Evolutionary conservation across 1,140 invertebrate genomes (phyloP), one percentile per base, ranked within the genome.

Genomic region (Harpegnathos saltator): DNA sequence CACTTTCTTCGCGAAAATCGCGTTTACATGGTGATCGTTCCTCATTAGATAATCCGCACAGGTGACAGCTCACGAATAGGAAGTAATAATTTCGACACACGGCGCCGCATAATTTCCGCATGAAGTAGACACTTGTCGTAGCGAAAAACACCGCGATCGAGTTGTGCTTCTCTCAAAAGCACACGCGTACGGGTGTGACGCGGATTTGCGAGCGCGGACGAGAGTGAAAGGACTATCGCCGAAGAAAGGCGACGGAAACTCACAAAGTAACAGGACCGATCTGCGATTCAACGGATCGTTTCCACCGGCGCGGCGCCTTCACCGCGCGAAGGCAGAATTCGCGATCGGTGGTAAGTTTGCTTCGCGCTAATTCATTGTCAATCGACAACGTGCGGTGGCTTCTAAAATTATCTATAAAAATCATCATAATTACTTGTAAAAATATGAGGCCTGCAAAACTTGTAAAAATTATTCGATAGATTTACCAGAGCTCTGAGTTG

Each of bases 221-320:
- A 84, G 82, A 82, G 85, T 87, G 85, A 87, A 87, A 89, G 87
- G 87, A 86, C 82, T 61, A 86, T 65, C 65, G 29, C 12, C 1
- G 50, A 54, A 77, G 52, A 56, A 63, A 44, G 5, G 50, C 58
- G 58, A 72, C 56, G 58, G 68, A 78, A 58, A 68, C 17, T 82
- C 56, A 44, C 22, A 38, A 81, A 80, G 62, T 86, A 89, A 88
- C 26, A 82, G 77, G 72, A 74, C 48, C 58, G 81, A 89, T 91
- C 86, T 83, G 7, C 9, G 62, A 68, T 90, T 89, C 77, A 87
- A 68, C 80, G 54, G 48, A 73, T 74, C 66, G 19, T 52, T 56
- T 72, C 17, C 24, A 59, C 17, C 63, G 50, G 15, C 4, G 19
- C 22, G 4, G 5, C 24, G 17, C 38, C 15, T 56, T 33, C 52